phyloP scores from a whole-genome alignment of 2,888 invertebrate species.

The Pristionchus maxplancki region DNA sequence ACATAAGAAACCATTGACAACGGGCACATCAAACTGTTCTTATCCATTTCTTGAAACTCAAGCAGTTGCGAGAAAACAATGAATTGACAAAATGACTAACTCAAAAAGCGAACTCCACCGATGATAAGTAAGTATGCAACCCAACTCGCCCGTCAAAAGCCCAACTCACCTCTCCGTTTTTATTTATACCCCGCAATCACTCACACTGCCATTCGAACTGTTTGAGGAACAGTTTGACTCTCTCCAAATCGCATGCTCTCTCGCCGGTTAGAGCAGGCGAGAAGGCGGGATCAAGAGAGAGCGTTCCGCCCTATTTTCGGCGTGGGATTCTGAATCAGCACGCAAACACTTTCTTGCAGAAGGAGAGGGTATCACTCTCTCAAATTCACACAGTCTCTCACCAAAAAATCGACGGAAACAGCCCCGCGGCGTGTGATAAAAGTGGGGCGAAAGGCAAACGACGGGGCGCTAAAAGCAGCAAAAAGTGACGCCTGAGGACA shows the following conservation, averaged over 20 bases:
- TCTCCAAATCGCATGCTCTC: background rate
- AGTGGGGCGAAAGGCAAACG: slow-evolving; percentile 51
- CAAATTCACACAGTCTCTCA: too few relatives aligned
- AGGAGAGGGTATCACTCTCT: background rate
- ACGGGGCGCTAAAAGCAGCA: slow-evolving; percentile 36
- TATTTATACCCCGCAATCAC: background rate
- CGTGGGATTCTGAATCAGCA: background rate
- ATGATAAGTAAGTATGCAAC: too few relatives aligned
- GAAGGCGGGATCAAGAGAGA: background rate
- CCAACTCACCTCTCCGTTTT: background rate
- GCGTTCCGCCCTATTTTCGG: slow-evolving; percentile 28
- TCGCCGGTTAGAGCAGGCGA: background rate
- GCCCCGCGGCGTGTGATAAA: slow-evolving; percentile 10
- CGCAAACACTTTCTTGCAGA: background rate
- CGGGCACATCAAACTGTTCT: too few relatives aligned
- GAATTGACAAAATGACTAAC: too few relatives aligned
- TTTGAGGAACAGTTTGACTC: background rate
- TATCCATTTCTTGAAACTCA: too few relatives aligned
- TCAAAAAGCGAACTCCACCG: too few relatives aligned
- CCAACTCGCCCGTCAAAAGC: background rate
- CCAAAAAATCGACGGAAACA: background rate
- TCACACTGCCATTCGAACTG: background rate
- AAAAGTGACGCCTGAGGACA: slow-evolving; percentile 47
- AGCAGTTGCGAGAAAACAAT: background rate
- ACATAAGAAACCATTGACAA: too few relatives aligned